Conservation (phyloP, 2,888 invertebrate genomes). For the Hyposoter didymator region DNA sequence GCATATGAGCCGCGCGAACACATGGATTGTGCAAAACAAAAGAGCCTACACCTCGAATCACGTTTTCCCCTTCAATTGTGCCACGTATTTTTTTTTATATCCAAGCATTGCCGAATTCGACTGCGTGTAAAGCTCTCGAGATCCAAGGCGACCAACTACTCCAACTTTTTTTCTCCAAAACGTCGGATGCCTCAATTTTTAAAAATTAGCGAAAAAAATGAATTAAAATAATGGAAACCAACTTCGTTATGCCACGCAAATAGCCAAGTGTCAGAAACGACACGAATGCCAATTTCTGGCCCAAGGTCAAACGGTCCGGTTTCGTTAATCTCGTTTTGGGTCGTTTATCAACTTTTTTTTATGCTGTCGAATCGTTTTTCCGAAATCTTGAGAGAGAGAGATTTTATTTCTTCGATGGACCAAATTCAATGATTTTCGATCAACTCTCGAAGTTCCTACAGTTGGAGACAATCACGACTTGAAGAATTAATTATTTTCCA, state of each 20-base stretch:
- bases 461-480: too few relatives aligned
- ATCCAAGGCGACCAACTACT: constrained; percentile 17
- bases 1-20: not conserved
- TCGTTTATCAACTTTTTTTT: not conserved
- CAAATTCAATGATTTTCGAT: too few relatives aligned
- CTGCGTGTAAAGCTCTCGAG: constrained; percentile 30
- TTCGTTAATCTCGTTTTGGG: not conserved
- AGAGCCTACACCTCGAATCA: not conserved
- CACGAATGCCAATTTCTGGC: not conserved
- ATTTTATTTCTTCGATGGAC: too few relatives aligned
- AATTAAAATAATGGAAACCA: not conserved
- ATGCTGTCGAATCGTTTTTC: not conserved
- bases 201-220: constrained; percentile 10
- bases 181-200: constrained; percentile 15
- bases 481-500: too few relatives aligned
- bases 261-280: not conserved
- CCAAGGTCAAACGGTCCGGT: not conserved
- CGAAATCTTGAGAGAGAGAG: not conserved
- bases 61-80: constrained; percentile 1
- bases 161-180: constrained; percentile 13
- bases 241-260: not conserved
- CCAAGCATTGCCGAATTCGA: not conserved
- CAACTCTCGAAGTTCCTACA: too few relatives aligned
- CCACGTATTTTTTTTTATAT: not conserved
- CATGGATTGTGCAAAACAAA: not conserved